Conservation (phyloP, 2,888 invertebrate genomes). For the Hydriomena furcata region DNA sequence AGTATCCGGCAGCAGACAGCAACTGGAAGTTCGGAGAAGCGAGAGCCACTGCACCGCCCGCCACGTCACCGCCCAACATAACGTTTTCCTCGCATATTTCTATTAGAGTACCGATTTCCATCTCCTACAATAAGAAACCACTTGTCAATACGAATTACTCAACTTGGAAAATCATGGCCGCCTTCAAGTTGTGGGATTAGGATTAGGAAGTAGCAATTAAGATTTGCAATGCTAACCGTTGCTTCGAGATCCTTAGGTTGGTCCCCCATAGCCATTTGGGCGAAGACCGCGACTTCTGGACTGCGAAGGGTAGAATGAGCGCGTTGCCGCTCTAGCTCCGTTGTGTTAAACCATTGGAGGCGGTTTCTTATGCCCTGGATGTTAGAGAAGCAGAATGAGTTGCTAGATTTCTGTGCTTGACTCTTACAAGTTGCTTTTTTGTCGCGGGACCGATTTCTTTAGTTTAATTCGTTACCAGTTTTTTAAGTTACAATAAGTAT, state of each 20-base stretch:
- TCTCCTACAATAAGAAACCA: constrained; percentile 39
- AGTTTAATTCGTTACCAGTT: too few relatives aligned
- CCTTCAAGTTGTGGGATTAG: too few relatives aligned
- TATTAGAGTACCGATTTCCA: constrained; percentile 56
- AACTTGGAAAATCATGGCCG: too few relatives aligned
- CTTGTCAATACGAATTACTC: too few relatives aligned
- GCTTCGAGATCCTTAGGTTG: constrained; percentile 23
- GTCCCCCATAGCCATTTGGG: constrained; percentile 55
- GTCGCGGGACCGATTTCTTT: too few relatives aligned
- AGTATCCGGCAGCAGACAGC: constrained; percentile 60
- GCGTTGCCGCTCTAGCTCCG: constrained; percentile 62
- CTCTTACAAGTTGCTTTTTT: neutral
- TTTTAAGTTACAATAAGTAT: too few relatives aligned
- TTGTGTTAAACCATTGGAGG: constrained; percentile 57
- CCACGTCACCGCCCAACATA: constrained; percentile 50
- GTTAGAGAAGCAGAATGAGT: too few relatives aligned
- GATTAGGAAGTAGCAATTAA: too few relatives aligned
- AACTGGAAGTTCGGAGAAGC: constrained; percentile 55
- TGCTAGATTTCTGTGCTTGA: too few relatives aligned
- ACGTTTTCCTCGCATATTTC: constrained; percentile 65
- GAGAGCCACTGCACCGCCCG: constrained; percentile 53
- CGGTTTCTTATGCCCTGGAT: constrained; percentile 53
- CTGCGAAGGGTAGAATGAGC: constrained; percentile 60
- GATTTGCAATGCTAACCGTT: constrained; percentile 9
- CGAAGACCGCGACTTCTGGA: constrained; percentile 59